Evolutionary conservation across 2,888 invertebrate species (phyloP), one percentile per base, ranked within the genome.

Genomic region (Folsomia manolachei): DNA sequence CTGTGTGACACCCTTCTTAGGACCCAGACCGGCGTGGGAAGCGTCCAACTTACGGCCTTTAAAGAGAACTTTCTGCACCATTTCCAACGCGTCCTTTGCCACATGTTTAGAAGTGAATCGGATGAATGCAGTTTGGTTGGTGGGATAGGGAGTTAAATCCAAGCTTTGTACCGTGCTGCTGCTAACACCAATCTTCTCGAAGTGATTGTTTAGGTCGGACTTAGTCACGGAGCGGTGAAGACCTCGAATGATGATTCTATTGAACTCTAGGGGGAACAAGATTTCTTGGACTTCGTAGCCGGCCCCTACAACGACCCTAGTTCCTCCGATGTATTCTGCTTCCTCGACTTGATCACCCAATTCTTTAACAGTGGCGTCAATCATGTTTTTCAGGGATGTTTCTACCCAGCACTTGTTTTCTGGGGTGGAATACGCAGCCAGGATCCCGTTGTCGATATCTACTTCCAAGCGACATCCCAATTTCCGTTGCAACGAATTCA

Each of bases 261-360:
- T 39, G 39, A 60, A 75, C 11, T 75, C 71, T n/a, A 63, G 52
- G 14, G 62, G 64, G 27, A 75, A 75, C 25, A 75, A 65, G 14
- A 75, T 27, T 1, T 71, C 64, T 39, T 63, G 27, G 14, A 73
- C 71, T 53, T 71, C 69, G 19, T 71, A 73, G 1, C 75, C 75
- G 7, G 56, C 27, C 19, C 75, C 75, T 27, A 73, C 27, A 1
- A 75, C 69, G 14, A 75, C 62, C 1, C 75, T 63, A 2, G 71
- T 75, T 1, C 70, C 69, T 25, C 70, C 72, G 2, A 72, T n/a
- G 27, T 70, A 70, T 11, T 66, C 68, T 26, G 68, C 75, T 63
- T 75, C 75, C 14, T 25, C 21, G 2, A 70, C 63, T 27, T 70
- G 56, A 60, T 63, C 26, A 14, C 21, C 19, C 7, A 72, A 2